phyloP scores from a whole-genome alignment of 2,888 invertebrate genomes.

The Hemicrepidius hirtus region DNA sequence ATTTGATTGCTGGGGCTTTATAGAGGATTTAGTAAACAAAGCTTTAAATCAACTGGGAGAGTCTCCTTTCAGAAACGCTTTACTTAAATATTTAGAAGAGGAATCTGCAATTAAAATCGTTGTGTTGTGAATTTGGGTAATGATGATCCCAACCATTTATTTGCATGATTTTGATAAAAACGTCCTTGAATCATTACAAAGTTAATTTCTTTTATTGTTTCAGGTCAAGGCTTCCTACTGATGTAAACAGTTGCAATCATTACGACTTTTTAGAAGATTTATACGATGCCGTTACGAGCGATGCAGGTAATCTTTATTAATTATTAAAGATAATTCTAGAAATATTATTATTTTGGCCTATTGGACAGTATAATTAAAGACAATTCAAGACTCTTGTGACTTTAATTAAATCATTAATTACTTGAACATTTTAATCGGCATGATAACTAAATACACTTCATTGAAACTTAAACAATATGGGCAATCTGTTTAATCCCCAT shows the following conservation, averaged over 20 bases:
- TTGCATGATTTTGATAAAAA: neutral
- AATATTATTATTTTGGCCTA: too few species aligned
- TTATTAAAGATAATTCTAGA: neutral
- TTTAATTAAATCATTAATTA: neutral
- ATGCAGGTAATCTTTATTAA: conserved; percentile 75
- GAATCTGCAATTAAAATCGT: conserved; percentile 24
- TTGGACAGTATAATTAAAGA: neutral
- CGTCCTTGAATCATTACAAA: neutral
- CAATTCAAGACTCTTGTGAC: too few species aligned
- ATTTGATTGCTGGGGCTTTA: conserved; percentile 5
- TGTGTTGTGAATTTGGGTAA: conserved; percentile 3
- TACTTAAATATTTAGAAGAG: neutral
- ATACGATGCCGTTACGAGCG: conserved; percentile 79
- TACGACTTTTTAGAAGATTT: conserved; percentile 85
- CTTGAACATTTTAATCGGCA: neutral
- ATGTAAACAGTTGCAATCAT: conserved; percentile 79
- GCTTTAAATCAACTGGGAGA: conserved; percentile 3
- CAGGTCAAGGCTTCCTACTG: conserved; percentile 79
- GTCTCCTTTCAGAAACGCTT: conserved; percentile 3
- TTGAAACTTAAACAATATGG: neutral
- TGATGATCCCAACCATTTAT: neutral
- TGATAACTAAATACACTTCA: too few species aligned
- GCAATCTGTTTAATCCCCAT: conserved; percentile 3
- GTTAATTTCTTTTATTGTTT: conserved; percentile 61
- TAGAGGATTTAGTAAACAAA: conserved; percentile 8